Percentiles rank a stretch among this genome's conserved stretches.
Evolutionary conservation across 2,113 vertebrate genomes (phyloP).

Genomic region (Vulpes vulpes): DNA sequence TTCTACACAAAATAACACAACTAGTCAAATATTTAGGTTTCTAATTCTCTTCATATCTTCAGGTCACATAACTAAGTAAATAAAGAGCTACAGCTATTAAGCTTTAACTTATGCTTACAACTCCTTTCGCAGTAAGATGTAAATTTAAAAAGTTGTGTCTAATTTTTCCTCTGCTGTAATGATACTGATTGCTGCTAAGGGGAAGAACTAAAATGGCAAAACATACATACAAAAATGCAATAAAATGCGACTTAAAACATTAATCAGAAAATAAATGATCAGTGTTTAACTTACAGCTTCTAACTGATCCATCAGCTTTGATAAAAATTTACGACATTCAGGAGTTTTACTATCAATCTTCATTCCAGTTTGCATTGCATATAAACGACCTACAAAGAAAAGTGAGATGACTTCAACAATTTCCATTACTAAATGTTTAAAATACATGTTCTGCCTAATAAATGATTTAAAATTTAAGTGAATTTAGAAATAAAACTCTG

Average conservation of each 20-base stretch:
- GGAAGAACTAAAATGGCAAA: neutral
- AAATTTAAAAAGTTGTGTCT: neutral
- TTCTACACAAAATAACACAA: slow-evolving; percentile 10
- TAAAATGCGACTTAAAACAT: slow-evolving; percentile 58
- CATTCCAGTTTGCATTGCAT: slow-evolving; percentile 98
- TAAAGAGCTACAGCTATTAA: neutral
- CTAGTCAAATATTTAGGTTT: neutral
- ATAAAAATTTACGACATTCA: slow-evolving; percentile 97
- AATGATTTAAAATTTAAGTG: slow-evolving; percentile 14
- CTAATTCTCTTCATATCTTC: neutral
- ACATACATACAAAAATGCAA: neutral
- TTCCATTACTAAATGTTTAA: slow-evolving; percentile 7
- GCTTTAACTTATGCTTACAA: neutral
- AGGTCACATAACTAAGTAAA: neutral
- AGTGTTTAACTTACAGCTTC: slow-evolving; percentile 92
- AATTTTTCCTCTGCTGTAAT: neutral
- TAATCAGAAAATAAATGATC: slow-evolving; percentile 56
- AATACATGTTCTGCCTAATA: neutral
- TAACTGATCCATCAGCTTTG: slow-evolving; percentile 97
- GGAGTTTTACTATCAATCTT: slow-evolving; percentile 98
- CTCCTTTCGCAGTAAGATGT: neutral
- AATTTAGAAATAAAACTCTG: slow-evolving; percentile 12
- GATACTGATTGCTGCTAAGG: neutral
- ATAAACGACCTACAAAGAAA: slow-evolving; percentile 93
- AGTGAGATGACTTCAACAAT: slow-evolving; percentile 21